A percentile compares a stretch with the other conserved stretches of the same genome.
These are phyloP conservation scores for Biston stratarius DNA, from an alignment of 2,888 invertebrate genomes.

Conservation along the genomic window DNA sequence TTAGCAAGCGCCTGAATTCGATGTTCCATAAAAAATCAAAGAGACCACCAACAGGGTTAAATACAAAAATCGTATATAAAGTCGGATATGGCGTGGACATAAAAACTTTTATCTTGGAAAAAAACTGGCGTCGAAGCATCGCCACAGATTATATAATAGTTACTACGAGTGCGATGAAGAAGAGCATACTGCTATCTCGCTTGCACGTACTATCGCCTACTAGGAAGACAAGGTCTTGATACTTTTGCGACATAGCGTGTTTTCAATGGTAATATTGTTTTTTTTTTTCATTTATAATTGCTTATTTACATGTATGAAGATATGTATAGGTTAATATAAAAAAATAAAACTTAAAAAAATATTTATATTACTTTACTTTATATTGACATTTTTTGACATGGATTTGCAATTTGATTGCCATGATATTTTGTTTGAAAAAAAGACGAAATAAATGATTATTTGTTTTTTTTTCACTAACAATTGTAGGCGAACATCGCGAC, in stretches of 20 bases:
- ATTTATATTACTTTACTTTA: no score
- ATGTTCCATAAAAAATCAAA: constrained; percentile 33
- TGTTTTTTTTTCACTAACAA: no score
- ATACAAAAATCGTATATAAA: constrained; percentile 36
- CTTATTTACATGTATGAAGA: no score
- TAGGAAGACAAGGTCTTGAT: constrained; percentile 61
- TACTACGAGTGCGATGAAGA: constrained; percentile 63
- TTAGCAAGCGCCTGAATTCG: constrained; percentile 18
- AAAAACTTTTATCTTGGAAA: constrained; percentile 47
- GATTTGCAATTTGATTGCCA: no score
- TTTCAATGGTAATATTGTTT: constrained; percentile 4
- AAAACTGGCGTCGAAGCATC: constrained; percentile 51
- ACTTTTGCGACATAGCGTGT: constrained; percentile 51
- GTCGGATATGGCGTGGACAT: constrained; percentile 44
- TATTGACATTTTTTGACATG: no score
- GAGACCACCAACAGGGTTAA: constrained; percentile 42
- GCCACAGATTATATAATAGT: constrained; percentile 1
- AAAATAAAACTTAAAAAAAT: no score
- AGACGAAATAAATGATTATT: no score
- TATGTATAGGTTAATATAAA: no score
- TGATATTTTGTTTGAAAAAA: no score
- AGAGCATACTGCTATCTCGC: constrained; percentile 65
- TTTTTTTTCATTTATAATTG: no score
- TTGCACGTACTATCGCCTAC: constrained; percentile 65
- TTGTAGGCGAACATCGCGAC: no score